Evolutionary conservation across 2,113 vertebrate species (phyloP), one percentile per base, ranked within the genome.

Genomic region (zebrafish (Danio rerio)): DNA sequence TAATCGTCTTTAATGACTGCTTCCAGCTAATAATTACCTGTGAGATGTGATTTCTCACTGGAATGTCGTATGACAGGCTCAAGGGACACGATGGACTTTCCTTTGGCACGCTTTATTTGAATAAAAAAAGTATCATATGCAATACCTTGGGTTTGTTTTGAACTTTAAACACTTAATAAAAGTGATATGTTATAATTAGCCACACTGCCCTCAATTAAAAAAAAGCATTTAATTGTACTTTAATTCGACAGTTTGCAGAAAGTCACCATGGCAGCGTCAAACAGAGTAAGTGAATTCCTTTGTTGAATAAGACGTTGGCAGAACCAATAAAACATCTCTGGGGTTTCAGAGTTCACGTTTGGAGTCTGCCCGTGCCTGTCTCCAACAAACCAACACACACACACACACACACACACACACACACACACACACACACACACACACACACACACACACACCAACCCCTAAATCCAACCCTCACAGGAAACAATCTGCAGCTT

Each of bases 281-380:
- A 49, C 20, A 69, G 11, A 18, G 43, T 12, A 9, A 47, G n/a
- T 20, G 66, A 49, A 69, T 69, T 69, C 66, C 66, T 69, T 69
- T 49, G 16, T 49, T 68, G 9, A 47, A 68, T 47, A n/a, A 4
- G n/a, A 69, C 0, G 43, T 53, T 56, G 72, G 56, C 49, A 55
- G 47, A 53, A 49, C 63, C 58, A 62, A 47, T 42, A 55, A 73
- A 84, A 70, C 80, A 81, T 20, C 49, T 81, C 31, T 78, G 63
- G 70, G 56, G 12, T 20, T 82, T 78, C 45, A 11, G 63, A 87
- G 62, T 80, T 61, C 78, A 78, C 59, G 73, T 21, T 18, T 63
- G 81, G 79, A 78, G 81, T 83, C 79, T 56, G 84, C 68, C 84
- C 82, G 86, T 87, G 55, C 81, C 84, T 84, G 82, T 82, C 86